Base-by-base conservation (phyloP, 2,113 vertebrate species). In the Sceloporus undulatus region DNA sequence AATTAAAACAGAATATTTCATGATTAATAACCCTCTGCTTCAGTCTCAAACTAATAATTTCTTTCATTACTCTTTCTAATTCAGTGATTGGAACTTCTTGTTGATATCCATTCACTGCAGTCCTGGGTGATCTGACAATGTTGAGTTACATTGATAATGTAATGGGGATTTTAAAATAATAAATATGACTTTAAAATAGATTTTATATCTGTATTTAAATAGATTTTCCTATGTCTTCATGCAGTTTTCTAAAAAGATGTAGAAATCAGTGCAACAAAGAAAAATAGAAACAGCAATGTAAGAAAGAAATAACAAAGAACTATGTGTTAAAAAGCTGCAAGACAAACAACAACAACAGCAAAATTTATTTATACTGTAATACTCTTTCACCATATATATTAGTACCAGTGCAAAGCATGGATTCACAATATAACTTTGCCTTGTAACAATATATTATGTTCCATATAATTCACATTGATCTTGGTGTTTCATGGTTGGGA, bases 1-100 rank as follows among this genome's bases (percentile, higher is more conserved):
- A 94, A 95, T 95, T 93, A 95, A 94, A 93, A 91, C 88, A 89
- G 93, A 92, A 93, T 95, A 93, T 95, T 95, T 94, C 82, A 91
- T 94, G 91, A 93, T 92, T 93, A 93, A 95, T 94, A 88, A 92
- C 90, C 62, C 76, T 93, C 90, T 88, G 90, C 87, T n/a, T 92
- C 87, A 48, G 87, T 18, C 92, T 25, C 3, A 0, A 90, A 93
- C 38, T 18, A 83, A 40, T 38, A 85, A 87, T 29, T 79, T 18
- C 70, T 73, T 42, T 92, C 92, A 68, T 88, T 92, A 92, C 34
- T 89, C 48, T 93, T 93, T 90, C 79, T 79, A 91, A 11, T 89
- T 59, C 48, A 90, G 91, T 77, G 48, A 91, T 82, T 54, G 89
- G 86, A 48, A 48, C 70, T 85, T 65, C 29, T 56, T 73, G n/a